phyloP scores from a whole-genome alignment of 2,797 vertebrate species.

The Poeciliopsis presidionis region DNA sequence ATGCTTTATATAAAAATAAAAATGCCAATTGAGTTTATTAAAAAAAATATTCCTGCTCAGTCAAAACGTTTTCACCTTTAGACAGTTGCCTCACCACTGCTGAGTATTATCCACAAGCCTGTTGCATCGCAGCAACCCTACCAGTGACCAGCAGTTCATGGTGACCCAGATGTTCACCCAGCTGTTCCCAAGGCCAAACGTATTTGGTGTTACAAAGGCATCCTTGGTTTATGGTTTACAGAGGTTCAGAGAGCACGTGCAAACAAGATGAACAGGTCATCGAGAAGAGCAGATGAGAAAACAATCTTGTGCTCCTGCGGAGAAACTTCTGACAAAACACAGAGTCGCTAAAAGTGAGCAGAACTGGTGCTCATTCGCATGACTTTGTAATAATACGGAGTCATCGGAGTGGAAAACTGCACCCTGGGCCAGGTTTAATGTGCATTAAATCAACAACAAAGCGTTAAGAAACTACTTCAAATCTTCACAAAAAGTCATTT shows the following conservation, averaged over 20 bases:
- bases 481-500: neutral
- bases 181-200: slow-evolving; percentile 10
- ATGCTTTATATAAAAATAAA: neutral
- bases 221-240: slow-evolving; percentile 18
- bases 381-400: neutral
- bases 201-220: slow-evolving; percentile 8
- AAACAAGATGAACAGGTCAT: neutral
- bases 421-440: neutral
- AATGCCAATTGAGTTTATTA: neutral
- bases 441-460: neutral
- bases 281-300: slow-evolving; percentile 26
- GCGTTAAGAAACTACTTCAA: neutral
- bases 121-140: neutral
- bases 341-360: neutral
- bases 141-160: slow-evolving; percentile 33
- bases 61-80: neutral
- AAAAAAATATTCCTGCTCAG: neutral
- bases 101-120: slow-evolving; percentile 6
- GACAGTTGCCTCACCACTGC: neutral
- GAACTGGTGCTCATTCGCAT: neutral
- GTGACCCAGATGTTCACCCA: slow-evolving; percentile 25
- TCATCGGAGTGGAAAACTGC: neutral
- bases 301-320: slow-evolving; percentile 1
- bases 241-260: slow-evolving; percentile 13
- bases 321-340: neutral